Base-by-base conservation (phyloP, 30 jellyfish, hydroid and myxozoan species). In the Aurelia aurita region DNA sequence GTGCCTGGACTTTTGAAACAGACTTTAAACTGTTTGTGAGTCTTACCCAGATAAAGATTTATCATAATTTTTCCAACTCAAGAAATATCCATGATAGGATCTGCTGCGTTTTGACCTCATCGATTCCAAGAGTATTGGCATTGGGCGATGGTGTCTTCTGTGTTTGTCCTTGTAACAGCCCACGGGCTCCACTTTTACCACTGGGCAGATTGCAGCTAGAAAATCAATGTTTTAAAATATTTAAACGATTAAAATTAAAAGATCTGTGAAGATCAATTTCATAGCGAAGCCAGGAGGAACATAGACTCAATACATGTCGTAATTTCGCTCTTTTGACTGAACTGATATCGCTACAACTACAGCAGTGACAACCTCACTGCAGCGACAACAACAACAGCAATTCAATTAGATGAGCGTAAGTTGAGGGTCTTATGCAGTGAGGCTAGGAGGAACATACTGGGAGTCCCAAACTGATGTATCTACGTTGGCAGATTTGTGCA, bases 81-180 rank as follows among this genome's bases (percentile, higher is more conserved):
- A 22, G 35, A 61, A 16, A 15, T 22, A 61, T 19, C 73, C 73
- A 22, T 22, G 35, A 61, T 61, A 61, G 9, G n/a, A 46, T 22
- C 35, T 19, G 39, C 73, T 61, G 29, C 35, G 29, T 61, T 61
- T 61, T 18, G 73, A 61, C 35, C 73, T 19, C 73, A 61, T 61
- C 15, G 73, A 61, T 22, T 61, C 73, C 20, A 61, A 39, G 35
- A 61, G 35, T n/a, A 32, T 20, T 5, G 73, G 73, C 73, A 61
- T 61, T 22, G 73, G 73, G 29, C 73, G 29, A 22, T 61, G 20
- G 27, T 61, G 39, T 3, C 39, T 4, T 39, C 29, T 22, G 73
- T 61, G 73, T 22, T 39, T 19, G 73, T 61, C 73, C 20, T 61
- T 32, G 35, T 61, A 61, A 22, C 73, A 61, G 27, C 73, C 73